These are phyloP conservation scores for Oikopleura dioica DNA, from an alignment of 23 tunicate species.

Conservation along the genomic window DNA sequence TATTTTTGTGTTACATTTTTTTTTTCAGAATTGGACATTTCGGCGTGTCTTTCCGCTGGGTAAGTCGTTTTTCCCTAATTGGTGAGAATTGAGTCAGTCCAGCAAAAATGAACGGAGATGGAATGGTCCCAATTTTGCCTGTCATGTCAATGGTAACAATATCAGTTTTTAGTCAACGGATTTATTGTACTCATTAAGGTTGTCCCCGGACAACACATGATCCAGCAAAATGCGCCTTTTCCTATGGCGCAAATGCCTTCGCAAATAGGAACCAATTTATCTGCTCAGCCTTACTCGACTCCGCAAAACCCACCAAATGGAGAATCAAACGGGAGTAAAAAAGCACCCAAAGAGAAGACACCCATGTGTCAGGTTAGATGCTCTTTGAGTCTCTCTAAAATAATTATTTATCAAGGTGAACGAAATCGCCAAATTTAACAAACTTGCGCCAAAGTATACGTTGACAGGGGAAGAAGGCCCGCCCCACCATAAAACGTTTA, in stretches of 20 bases:
- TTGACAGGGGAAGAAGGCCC: neutral
- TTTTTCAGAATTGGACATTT: conserved; percentile 1
- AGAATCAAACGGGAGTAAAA: neutral
- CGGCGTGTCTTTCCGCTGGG: neutral
- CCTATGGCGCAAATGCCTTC: neutral
- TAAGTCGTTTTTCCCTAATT: neutral
- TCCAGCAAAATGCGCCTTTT: neutral
- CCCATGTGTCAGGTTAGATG: neutral
- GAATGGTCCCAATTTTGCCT: neutral
- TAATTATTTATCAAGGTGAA: neutral
- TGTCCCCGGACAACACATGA: neutral
- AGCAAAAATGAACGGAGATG: neutral
- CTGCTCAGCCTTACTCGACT: neutral
- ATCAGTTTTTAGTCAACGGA: too few relatives aligned
- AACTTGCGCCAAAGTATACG: neutral
- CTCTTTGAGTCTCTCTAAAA: neutral
- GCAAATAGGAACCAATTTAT: neutral
- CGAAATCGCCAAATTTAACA: neutral
- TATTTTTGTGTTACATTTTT: neutral
- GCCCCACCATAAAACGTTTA: neutral
- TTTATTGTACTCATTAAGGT: too few relatives aligned
- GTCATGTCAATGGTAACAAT: too few relatives aligned
- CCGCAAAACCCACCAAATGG: neutral
- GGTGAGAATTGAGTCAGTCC: neutral
- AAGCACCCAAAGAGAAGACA: neutral